Conservation (phyloP, 2,113 vertebrate species). For the Tragelaphus buxtoni region DNA sequence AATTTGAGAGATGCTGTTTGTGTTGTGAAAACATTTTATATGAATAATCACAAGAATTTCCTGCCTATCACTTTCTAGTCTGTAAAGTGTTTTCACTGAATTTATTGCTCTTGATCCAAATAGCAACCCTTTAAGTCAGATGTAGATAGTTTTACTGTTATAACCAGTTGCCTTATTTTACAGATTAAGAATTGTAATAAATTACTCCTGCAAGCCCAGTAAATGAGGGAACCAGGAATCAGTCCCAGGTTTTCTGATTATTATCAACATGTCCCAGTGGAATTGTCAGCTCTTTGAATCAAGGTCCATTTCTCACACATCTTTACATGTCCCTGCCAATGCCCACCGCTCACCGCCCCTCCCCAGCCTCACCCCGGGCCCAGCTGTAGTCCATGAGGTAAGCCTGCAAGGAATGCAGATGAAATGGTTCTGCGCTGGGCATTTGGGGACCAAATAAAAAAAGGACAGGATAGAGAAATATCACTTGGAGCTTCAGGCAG, state of each 20-base stretch:
- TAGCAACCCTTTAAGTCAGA: not conserved
- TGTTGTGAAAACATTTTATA: not conserved
- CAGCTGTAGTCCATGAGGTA: not conserved
- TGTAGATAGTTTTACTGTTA: not conserved
- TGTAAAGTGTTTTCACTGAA: not conserved
- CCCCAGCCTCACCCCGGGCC: rapidly evolving
- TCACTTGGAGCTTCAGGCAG: not conserved
- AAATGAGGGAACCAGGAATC: not conserved
- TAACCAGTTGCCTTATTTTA: not conserved
- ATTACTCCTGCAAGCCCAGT: not conserved
- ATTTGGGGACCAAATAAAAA: not conserved
- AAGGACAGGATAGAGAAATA: not conserved
- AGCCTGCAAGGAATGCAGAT: not conserved
- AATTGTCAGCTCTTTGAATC: not conserved
- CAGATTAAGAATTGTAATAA: not conserved
- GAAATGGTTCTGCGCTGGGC: not conserved
- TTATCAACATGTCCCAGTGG: not conserved
- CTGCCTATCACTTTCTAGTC: not conserved
- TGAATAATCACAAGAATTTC: not conserved
- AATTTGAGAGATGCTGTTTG: not conserved
- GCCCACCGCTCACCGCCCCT: rapidly evolving
- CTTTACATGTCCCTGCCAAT: not conserved
- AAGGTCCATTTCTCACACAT: not conserved
- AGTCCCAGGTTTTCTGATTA: not conserved
- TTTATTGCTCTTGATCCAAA: not conserved